Base-by-base conservation (phyloP, 1,140 invertebrate genomes). In the Brachionus asplanchnoidis region DNA sequence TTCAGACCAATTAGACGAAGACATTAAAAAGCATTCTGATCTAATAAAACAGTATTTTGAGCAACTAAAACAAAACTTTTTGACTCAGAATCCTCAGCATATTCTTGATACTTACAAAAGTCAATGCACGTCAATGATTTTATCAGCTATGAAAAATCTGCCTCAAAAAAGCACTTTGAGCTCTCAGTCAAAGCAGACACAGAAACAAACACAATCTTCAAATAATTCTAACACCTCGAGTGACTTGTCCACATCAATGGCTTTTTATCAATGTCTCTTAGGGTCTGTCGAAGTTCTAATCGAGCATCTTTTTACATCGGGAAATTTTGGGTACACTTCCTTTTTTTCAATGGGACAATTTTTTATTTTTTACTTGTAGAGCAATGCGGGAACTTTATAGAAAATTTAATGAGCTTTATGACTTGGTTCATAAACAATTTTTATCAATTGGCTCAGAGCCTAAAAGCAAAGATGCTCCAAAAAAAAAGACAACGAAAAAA, bases 41-140 rank as follows among this genome's bases (percentile, higher is more conserved):
- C 11, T 65, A 20, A 82, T 82, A 40, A 60, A 68, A 28, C 20
- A 20, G 20, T 82, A 82, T 46, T 82, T 82, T 60, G 79, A 82
- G 11, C 79, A 68, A 26, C 6, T 82, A 26, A 82, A 82, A 36
- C 53, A 82, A 82, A 82, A 36, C 26, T 68, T 82, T 44, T 20
- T 82, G 17, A 40, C 53, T 6, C 50, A 82, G 46, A 65, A 42
- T 20, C 11, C 50, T 1, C 53, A 82, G n/a, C 42, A 82, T 44
- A 60, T 82, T n/a, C 20, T 82, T n/a, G 79, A 82, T 11, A 82
- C 79, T 60, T 82, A 82, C 40, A 60, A 82, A 14, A 82, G 53
- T 82, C 79, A 82, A 60, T 42, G 36, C 40, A 26, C 32, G 0
- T 82, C 53, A 44, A 68, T 73, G 68, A 60, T 42, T 36, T 65